These are phyloP conservation scores for Phocides pigmalion DNA, from an alignment of 1,140 invertebrate species.

Conservation along the genomic window DNA sequence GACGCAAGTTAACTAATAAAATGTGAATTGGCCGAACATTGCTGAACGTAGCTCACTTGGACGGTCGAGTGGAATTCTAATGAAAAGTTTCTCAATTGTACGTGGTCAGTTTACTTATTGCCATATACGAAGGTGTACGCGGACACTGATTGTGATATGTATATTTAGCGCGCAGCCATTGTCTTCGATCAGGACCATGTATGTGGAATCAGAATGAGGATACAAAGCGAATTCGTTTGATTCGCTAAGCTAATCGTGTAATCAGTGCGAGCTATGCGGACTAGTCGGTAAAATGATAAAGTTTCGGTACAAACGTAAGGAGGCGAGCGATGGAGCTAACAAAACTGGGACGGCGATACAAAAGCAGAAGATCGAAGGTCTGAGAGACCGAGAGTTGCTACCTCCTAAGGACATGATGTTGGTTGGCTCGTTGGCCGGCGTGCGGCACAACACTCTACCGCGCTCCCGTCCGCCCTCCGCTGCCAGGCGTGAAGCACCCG, in stretches of 20 bases:
- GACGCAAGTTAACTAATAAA: slow-evolving; percentile 34
- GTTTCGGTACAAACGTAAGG: slow-evolving; percentile 86
- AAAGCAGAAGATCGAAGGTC: slow-evolving; percentile 76
- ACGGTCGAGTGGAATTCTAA: slow-evolving; percentile 55
- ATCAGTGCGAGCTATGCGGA: slow-evolving; percentile 63
- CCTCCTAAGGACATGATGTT: slow-evolving; percentile 75
- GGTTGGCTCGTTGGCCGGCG: slow-evolving; percentile 59
- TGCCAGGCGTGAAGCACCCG: slow-evolving; percentile 53
- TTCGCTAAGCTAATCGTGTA: slow-evolving; percentile 46
- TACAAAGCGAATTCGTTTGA: slow-evolving; percentile 50
- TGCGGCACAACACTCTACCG: slow-evolving; percentile 77
- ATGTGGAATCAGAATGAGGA: slow-evolving; percentile 64
- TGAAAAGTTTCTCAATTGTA: slow-evolving; percentile 59
- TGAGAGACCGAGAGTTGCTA: slow-evolving; percentile 69
- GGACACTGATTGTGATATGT: slow-evolving; percentile 60
- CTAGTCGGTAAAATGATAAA: slow-evolving; percentile 84
- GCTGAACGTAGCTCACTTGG: slow-evolving; percentile 40
- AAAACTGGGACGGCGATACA: slow-evolving; percentile 71
- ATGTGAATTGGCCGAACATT: slow-evolving; percentile 37
- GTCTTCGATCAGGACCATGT: slow-evolving; percentile 64
- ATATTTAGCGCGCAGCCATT: slow-evolving; percentile 70
- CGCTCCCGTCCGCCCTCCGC: slow-evolving; percentile 64
- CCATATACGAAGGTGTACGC: slow-evolving; percentile 63
- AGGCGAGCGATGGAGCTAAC: slow-evolving; percentile 68
- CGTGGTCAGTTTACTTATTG: slow-evolving; percentile 75